Evolutionary conservation across 2,113 vertebrate genomes (phyloP).

Genomic region (Lagopus muta): DNA sequence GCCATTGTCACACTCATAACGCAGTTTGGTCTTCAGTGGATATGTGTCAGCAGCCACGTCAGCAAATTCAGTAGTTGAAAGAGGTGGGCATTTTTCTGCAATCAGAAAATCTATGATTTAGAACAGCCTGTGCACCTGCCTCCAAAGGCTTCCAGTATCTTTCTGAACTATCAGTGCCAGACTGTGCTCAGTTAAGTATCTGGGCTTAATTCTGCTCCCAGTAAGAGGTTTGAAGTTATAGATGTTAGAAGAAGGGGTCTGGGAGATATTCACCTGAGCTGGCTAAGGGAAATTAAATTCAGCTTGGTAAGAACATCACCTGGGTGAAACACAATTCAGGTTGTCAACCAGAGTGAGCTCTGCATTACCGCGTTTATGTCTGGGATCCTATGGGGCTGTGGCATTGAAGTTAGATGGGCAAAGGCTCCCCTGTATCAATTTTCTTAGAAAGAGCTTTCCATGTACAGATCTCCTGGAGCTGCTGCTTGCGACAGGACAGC

Average conservation of each 20-base stretch:
- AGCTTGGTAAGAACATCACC: background rate
- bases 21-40: background rate
- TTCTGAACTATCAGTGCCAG: background rate
- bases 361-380: background rate
- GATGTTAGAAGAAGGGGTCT: background rate
- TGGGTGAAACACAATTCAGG: background rate
- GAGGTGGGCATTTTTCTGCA: background rate
- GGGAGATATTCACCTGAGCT: background rate
- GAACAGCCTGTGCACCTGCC: background rate
- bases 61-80: background rate
- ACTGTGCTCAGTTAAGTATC: background rate
- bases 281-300: background rate
- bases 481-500: background rate
- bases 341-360: background rate
- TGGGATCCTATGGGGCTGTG: background rate
- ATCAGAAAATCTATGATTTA: background rate
- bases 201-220: background rate
- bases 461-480: background rate
- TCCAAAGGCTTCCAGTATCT: background rate
- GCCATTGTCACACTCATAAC: conserved; percentile 7
- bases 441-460: background rate
- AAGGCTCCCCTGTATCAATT: background rate
- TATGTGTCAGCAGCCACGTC: background rate
- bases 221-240: background rate
- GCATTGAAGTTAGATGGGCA: background rate